Conservation (phyloP, 2,113 vertebrate species). For the Accipiter virgatus region DNA sequence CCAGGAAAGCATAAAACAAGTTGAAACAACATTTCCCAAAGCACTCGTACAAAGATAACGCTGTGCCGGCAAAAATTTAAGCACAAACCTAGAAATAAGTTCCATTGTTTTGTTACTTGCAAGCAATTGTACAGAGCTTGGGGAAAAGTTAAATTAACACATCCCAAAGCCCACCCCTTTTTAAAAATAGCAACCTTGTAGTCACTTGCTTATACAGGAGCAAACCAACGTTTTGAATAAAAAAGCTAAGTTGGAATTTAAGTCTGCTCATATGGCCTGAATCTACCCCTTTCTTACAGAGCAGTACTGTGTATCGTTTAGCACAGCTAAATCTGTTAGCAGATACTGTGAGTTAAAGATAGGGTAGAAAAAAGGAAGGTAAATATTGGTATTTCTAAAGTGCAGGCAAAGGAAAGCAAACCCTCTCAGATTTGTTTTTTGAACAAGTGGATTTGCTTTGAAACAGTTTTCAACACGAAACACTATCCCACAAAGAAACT, state of each 20-base stretch:
- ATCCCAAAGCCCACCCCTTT: background rate
- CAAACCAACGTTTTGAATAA: background rate
- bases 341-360: background rate
- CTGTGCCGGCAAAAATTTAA: background rate
- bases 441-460: background rate
- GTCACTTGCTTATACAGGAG: background rate
- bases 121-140: background rate
- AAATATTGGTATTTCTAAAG: conserved; percentile 39
- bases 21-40: conserved; percentile 16
- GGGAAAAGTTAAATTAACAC: background rate
- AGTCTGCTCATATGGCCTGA: background rate
- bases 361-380: background rate
- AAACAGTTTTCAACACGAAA: background rate
- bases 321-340: background rate
- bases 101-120: background rate
- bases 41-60: background rate
- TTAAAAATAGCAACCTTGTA: background rate
- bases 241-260: background rate
- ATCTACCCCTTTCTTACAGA: background rate
- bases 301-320: background rate
- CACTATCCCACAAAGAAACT: background rate
- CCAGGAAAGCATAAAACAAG: background rate
- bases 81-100: background rate
- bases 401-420: background rate
- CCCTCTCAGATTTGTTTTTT: background rate